Evolutionary conservation across 2,113 vertebrate genomes (phyloP), one percentile per base, ranked within the genome.

Genomic region (Actenoides hombroni): DNA sequence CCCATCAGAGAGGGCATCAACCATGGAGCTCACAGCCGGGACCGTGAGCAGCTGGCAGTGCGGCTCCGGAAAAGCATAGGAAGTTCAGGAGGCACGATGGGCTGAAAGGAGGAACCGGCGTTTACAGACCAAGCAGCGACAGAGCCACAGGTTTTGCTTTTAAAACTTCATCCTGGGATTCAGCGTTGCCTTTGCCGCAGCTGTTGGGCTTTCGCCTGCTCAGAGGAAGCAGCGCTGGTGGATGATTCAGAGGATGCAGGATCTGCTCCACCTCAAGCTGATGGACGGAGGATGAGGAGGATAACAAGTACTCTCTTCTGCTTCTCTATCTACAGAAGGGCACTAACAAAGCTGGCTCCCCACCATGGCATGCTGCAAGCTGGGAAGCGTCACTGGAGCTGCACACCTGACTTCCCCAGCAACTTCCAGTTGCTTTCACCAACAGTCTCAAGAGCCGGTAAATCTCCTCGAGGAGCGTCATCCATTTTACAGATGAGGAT

Each of bases 41-140:
- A 31, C 40, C 1, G 3, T 1, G 10, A 70, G 39, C 0, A 0
- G 39, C 42, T 35, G 31, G 10, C 0, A 5, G 8, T 9, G 56
- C 64, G 46, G 57, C 88, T 67, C 13, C 1, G 1, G 56, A 39
- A 79, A 23, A 17, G 13, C 56, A 7, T 5, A 26, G 74, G 40
- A 49, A 70, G 16, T 1, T 68, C 11, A 2, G n/a, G 1, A 63
- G 53, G 57, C 23, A 6, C 0, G 1, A 77, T 2, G 28, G 83
- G 68, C 77, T 63, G 48, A 68, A 83, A 93, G 51, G 18, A 53
- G 10, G 70, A 77, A 81, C 21, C 25, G 19, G 74, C 0, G 0
- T 15, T 48, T 3, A 23, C 49, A 70, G 40, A 19, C 33, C 28
- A n/a, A 13, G 9, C 40, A 19, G 33, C 46, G 29, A 11, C 1